Base-by-base conservation (phyloP, 2,888 invertebrate species). In the Chrysolina americana region DNA sequence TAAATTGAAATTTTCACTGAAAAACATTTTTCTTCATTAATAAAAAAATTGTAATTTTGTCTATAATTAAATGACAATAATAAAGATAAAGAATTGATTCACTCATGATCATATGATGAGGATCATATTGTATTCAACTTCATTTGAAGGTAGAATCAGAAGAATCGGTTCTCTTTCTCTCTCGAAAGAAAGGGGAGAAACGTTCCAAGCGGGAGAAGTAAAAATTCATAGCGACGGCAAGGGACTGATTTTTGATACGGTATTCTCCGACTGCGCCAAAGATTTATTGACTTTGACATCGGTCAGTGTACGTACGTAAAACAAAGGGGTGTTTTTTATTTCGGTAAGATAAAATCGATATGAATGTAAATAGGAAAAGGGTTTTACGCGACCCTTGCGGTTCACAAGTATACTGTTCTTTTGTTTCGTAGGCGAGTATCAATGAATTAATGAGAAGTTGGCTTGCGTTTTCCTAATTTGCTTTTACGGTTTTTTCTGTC, bases 331-430 rank as follows among this genome's bases (percentile, higher is more conserved):
- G 66, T 63, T 77, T 76, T 77, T 77, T 75, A 74, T 66, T 71
- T 73, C 68, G 50, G 70, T 68, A 76, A 77, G 75, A 77, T 77
- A 77, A 75, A 77, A 77, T 77, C 77, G 73, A 77, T 77, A 74
- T 72, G 75, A 77, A 77, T 77, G 77, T 71, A 77, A 77, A 77
- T 77, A 76, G 73, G 75, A 76, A 73, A 59, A 59, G 59, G 59
- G 59, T 59, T 59, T n/a, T 28, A 15, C 28, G 50, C 59, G 66
- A 71, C 76, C 78, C 73, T 76, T 74, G 76, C 72, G 78, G 78
- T 70, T 62, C 71, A 59, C 78, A 78, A 78, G 78, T 74, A 74
- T 68, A 73, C 70, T 66, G 76, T 76, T 78, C 78, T 76, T 78
- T 78, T 78, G 78, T 78, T 76, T 75, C 69, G 74, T 66, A 66